A percentile compares a stretch with the other conserved stretches of the same genome.
phyloP scores from a whole-genome alignment of 2,797 vertebrate genomes.

The Pipistrellus pygmaeus region DNA sequence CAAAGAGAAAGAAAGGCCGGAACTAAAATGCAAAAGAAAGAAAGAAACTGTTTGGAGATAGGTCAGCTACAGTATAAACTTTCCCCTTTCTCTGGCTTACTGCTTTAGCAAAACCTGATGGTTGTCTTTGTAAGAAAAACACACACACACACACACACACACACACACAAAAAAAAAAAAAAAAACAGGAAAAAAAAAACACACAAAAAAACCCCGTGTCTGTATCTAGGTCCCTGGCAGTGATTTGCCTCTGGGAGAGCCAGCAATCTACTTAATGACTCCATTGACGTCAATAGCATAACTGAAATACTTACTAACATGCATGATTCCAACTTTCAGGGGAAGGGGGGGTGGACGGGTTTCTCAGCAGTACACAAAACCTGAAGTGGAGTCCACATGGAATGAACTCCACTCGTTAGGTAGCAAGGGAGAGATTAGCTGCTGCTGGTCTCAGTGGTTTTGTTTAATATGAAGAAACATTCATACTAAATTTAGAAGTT shows the following conservation, averaged over 20 bases:
- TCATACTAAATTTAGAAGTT: slow-evolving; percentile 52
- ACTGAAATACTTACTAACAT: slow-evolving; percentile 99
- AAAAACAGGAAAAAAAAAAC: slow-evolving; percentile 78
- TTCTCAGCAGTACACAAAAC: slow-evolving; percentile 89
- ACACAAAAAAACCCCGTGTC: slow-evolving; percentile 84
- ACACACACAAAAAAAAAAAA: slow-evolving; percentile 85
- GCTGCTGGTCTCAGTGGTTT: not conserved
- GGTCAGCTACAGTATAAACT: slow-evolving; percentile 83
- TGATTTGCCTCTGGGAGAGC: slow-evolving; percentile 91
- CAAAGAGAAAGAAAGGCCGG: slow-evolving; percentile 69
- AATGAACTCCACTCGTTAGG: slow-evolving; percentile 80
- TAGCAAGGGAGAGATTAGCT: not conserved
- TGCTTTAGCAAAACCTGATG: slow-evolving; percentile 88
- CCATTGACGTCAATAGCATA: slow-evolving; percentile 99
- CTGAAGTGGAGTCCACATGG: slow-evolving; percentile 87
- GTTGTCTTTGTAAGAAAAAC: slow-evolving; percentile 88
- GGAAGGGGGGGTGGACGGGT: slow-evolving; percentile 83
- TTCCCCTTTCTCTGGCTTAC: slow-evolving; percentile 84
- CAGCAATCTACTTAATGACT: slow-evolving; percentile 96
- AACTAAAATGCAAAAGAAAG: slow-evolving; percentile 72
- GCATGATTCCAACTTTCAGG: slow-evolving; percentile 93
- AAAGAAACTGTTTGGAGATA: slow-evolving; percentile 73
- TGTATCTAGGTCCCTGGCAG: slow-evolving; percentile 95
- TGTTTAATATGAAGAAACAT: not conserved
- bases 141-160: no score